These are phyloP conservation scores for Meles meles DNA, from an alignment of 2,113 vertebrate genomes.

Conservation along the genomic window DNA sequence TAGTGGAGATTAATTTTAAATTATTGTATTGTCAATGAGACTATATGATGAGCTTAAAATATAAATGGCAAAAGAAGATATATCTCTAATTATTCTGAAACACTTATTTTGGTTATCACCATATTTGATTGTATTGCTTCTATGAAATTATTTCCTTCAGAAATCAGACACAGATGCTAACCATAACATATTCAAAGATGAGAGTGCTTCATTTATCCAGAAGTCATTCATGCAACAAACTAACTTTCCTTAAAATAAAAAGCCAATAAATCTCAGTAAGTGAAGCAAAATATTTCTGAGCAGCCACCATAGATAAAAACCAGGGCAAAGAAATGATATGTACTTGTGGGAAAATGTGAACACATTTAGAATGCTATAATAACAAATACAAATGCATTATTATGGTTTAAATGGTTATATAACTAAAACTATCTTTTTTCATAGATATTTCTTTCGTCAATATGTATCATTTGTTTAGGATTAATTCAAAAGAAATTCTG, in stretches of 20 bases:
- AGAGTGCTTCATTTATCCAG: background rate
- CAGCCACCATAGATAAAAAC: background rate
- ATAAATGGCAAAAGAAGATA: background rate
- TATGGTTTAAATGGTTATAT: background rate
- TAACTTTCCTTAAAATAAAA: background rate
- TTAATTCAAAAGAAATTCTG: background rate
- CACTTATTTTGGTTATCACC: conserved; percentile 1
- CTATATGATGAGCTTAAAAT: conserved; percentile 17
- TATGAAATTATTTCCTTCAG: background rate
- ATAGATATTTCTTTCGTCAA: background rate
- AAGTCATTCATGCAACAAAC: background rate
- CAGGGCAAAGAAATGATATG: background rate
- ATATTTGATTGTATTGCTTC: background rate
- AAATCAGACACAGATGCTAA: background rate
- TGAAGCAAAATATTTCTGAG: background rate
- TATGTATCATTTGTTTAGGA: background rate
- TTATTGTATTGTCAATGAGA: background rate
- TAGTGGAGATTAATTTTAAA: conserved; percentile 41
- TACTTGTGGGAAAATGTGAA: background rate
- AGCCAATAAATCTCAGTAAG: background rate
- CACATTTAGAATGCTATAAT: background rate
- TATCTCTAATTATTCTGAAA: conserved; percentile 30
- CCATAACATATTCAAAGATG: background rate
- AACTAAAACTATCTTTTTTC: background rate
- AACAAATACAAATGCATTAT: background rate